Conservation (phyloP, 1,140 invertebrate genomes). For the Propsilocerus akamusi region DNA sequence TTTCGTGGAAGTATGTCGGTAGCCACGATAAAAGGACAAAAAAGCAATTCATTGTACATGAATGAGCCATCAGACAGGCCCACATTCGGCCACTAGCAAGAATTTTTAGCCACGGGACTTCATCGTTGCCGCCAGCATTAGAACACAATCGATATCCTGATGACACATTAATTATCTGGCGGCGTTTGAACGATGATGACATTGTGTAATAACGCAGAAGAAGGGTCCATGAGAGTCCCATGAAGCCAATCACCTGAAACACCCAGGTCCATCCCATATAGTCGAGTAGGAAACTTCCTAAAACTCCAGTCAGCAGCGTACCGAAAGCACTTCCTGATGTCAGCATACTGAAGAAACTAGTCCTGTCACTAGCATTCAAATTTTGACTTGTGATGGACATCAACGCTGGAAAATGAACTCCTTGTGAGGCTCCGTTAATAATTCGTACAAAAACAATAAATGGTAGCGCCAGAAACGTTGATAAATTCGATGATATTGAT, state of each 20-base stretch:
- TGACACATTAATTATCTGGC: conserved; percentile 21
- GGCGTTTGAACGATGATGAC: conserved; percentile 16
- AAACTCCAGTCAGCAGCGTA: conserved; percentile 43
- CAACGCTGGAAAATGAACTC: conserved; percentile 49
- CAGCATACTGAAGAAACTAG: conserved; percentile 48
- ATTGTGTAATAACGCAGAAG: conserved; percentile 22
- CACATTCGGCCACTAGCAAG: conserved; percentile 26
- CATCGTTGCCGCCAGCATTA: conserved; percentile 12
- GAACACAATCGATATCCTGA: conserved; percentile 16
- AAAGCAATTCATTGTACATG: conserved; percentile 58
- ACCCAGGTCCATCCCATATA: conserved; percentile 45
- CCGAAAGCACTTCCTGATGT: conserved; percentile 44
- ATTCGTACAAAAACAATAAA: conserved; percentile 39
- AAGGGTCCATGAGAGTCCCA: conserved; percentile 20
- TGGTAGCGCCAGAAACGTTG: conserved; percentile 30
- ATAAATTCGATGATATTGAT: conserved; percentile 31
- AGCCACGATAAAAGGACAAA: conserved; percentile 57
- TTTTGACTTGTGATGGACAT: conserved; percentile 47
- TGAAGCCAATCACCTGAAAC: conserved; percentile 45
- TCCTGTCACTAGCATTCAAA: conserved; percentile 40
- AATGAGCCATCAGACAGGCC: conserved; percentile 49
- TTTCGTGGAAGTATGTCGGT: conserved; percentile 60
- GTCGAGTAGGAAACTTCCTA: conserved; percentile 48
- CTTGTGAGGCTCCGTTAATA: conserved; percentile 49
- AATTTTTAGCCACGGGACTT: conserved; percentile 21